Evolutionary conservation across 2,888 invertebrate genomes (phyloP), one percentile per base, ranked within the genome.

Genomic region (Buathra laborator): DNA sequence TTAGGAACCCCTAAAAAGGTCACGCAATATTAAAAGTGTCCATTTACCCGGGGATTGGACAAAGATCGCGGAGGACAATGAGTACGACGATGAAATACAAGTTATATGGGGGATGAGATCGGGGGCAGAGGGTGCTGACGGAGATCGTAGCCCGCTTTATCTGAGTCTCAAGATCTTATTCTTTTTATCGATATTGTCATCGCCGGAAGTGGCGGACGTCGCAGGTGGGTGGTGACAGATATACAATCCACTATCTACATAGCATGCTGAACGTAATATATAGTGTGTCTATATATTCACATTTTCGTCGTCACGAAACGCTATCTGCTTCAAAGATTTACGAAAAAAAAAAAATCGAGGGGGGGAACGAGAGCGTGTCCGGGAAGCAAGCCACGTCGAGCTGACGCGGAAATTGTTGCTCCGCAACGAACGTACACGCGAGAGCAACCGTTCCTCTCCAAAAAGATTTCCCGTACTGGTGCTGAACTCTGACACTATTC

Each of bases 251-350:
- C 12, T 2, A 48, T 12, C 24, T 9, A 56, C 56, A 56, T 24
- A 24, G 56, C 19, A 43, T 43, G 14, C 16, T 56, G 7, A 53
- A 56, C 37, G 71, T 53, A 71, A 24, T 67, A 24, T 72, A n/a
- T 59, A 5, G 72, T 19, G 14, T 56, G 56, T 24, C 19, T 56
- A 9, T 72, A 44, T 44, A 59, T 37, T 56, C 29, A 59, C 29
- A 56, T 72, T 59, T 72, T 44, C 24, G 56, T 24, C 56, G 72
- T 59, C 72, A 72, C 72, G 72, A 56, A 72, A 72, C 59, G 43
- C 44, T 44, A 72, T 29, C 24, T 19, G 16, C 56, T 56, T 72
- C 10, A 59, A 72, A 56, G 56, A 72, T 56, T 32, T n/a, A 44
- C 43, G 24, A 59, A 44, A 71, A 59, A 72, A 37, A 37, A 37